Conservation (phyloP, 2,797 vertebrate species). For the Lycodopsis pacificus region DNA sequence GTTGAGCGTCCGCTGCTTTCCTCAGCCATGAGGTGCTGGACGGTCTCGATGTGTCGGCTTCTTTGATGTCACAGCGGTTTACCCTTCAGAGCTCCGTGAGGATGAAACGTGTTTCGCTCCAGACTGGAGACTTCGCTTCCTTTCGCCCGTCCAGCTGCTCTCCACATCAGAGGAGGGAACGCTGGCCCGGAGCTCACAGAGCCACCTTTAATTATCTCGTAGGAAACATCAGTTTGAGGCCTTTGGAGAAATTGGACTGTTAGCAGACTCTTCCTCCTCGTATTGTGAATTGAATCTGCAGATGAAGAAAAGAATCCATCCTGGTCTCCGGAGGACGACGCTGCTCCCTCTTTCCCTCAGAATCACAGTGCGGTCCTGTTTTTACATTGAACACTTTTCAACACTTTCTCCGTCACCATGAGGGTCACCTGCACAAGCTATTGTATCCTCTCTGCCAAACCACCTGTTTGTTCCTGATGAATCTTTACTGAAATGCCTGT, state of each 20-base stretch:
- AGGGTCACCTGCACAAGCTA: too few relatives aligned
- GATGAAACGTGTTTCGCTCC: background rate
- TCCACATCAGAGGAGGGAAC: background rate
- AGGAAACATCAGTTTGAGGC: background rate
- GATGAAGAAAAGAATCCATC: conserved; percentile 4
- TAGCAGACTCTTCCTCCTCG: background rate
- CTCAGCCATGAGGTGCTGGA: too few relatives aligned
- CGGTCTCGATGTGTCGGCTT: background rate
- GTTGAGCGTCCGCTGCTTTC: background rate
- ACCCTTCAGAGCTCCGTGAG: conserved; percentile 1
- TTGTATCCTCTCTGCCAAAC: too few relatives aligned
- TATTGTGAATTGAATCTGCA: background rate
- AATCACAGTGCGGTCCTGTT: background rate
- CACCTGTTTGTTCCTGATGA: too few relatives aligned
- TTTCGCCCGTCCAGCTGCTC: background rate
- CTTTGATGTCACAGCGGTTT: background rate
- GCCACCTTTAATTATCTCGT: conserved; percentile 15
- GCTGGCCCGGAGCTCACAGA: background rate
- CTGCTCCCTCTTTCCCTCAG: background rate
- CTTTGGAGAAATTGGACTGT: conserved; percentile 17
- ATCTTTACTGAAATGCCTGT: too few relatives aligned
- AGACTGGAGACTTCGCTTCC: background rate
- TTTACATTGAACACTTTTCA: too few relatives aligned
- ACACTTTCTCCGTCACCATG: too few relatives aligned
- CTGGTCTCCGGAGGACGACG: background rate